Evolutionary conservation across 2,888 invertebrate species (phyloP).

Genomic region (Bimastos eiseni): DNA sequence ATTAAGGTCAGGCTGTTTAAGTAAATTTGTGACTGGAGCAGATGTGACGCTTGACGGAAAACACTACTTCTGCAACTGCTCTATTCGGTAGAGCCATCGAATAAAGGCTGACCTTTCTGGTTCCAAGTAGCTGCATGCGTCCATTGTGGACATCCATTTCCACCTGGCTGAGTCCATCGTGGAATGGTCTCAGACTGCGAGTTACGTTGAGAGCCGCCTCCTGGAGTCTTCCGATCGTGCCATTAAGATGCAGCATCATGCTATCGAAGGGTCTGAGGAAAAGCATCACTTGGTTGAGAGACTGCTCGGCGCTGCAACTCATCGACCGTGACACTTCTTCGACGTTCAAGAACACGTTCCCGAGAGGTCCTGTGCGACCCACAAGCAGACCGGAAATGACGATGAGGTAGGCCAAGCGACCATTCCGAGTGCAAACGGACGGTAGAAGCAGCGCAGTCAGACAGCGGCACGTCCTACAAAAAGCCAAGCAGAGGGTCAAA

Average conservation of each 20-base stretch:
- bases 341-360: slow-evolving; percentile 45
- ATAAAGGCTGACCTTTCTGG: slow-evolving; percentile 39
- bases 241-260: slow-evolving; percentile 46
- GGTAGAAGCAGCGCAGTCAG: slow-evolving; percentile 44
- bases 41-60: no score
- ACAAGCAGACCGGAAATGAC: slow-evolving; percentile 44
- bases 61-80: no score
- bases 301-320: slow-evolving; percentile 45
- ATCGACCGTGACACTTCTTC: slow-evolving; percentile 44
- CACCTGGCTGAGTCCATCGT: slow-evolving; percentile 38
- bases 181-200: slow-evolving; percentile 41
- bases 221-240: slow-evolving; percentile 42
- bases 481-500: slow-evolving; percentile 37
- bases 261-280: slow-evolving; percentile 45
- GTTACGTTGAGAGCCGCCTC: slow-evolving; percentile 41
- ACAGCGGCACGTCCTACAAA: slow-evolving; percentile 42
- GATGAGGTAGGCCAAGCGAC: slow-evolving; percentile 43
- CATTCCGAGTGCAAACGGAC: slow-evolving; percentile 43
- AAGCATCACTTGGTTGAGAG: slow-evolving; percentile 44
- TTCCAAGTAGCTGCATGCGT: slow-evolving; percentile 39
- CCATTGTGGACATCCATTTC: slow-evolving; percentile 41
- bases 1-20: no score
- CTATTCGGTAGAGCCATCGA: no score
- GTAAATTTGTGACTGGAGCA: no score
- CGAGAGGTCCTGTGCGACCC: slow-evolving; percentile 42